phyloP scores from a whole-genome alignment of 1,140 invertebrate species.

The Ditylenchus dipsaci region DNA sequence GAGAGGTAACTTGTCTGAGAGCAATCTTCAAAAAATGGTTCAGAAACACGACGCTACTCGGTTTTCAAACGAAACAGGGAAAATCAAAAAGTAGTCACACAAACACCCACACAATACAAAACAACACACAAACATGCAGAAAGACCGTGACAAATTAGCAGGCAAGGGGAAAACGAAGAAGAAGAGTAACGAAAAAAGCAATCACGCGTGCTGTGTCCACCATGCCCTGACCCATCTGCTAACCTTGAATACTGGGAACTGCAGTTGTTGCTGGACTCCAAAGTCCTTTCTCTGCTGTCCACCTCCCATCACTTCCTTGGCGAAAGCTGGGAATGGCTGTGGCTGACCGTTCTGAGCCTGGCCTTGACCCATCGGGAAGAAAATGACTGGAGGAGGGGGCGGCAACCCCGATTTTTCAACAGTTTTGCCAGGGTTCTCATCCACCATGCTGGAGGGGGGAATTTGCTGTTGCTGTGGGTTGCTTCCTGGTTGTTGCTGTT shows the following conservation, averaged over 20 bases:
- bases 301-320: background rate
- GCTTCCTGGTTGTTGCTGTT: background rate
- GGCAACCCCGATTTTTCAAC: background rate
- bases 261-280: background rate
- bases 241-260: slow-evolving; percentile 7
- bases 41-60: too few species aligned
- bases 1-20: too few species aligned
- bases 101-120: too few species aligned
- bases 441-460: background rate
- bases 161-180: background rate
- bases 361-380: background rate
- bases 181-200: background rate
- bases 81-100: background rate
- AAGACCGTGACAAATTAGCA: too few species aligned
- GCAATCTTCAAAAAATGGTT: too few species aligned
- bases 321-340: slow-evolving; percentile 12
- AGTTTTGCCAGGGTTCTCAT: background rate
- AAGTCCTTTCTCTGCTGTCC: background rate
- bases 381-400: slow-evolving; percentile 5
- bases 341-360: slow-evolving; percentile 17
- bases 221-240: slow-evolving; percentile 8
- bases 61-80: too few species aligned
- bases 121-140: too few species aligned
- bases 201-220: background rate
- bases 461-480: background rate